Base-by-base conservation (phyloP, 1,140 invertebrate species). In the Drosophila simulans region DNA sequence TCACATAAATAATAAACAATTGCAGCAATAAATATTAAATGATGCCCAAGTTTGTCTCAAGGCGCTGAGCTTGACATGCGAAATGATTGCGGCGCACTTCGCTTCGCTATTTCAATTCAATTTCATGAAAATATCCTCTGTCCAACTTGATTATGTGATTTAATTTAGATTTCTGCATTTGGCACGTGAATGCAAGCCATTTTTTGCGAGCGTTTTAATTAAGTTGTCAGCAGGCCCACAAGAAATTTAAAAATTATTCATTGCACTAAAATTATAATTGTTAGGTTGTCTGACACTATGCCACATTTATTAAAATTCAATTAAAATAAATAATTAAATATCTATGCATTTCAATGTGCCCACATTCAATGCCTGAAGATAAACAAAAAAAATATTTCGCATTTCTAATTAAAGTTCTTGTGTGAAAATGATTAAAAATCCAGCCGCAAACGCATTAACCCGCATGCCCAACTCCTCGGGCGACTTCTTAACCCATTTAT, bases 251-350 rank as follows among this genome's bases (percentile, higher is more conserved):
- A 42, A 40, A 46, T 62, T 48, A 43, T 60, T 53, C 37, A 68
- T 59, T 68, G 37, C 39, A 17, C 43, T 54, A 37, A 20, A 55
- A 39, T 51, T 43, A 40, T 25, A 54, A 58, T 75, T 66, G 54
- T 22, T 31, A 48, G 31, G 53, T 59, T 57, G 25, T 22, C 25
- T n/a, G 52, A 20, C 56, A 11, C 34, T 15, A n/a, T 40, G 51
- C 37, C 39, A 34, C 12, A 43, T 51, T 43, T 55, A 72, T 64
- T 62, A 69, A 78, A 88, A 82, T 70, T 52, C 70, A 88, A 86
- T 86, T 76, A 82, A 88, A 82, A 88, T 79, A 72, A 68, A 76
- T 88, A 86, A 83, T 86, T 83, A 68, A 82, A 81, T 71, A 69
- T 60, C 66, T 68, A 73, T 58, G 54, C 31, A 34, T 48, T 43